A percentile compares a stretch with the other conserved stretches of the same genome.
These are phyloP conservation scores for Mimumesa dahlbomi DNA, from an alignment of 2,888 invertebrate genomes.

Conservation along the genomic window DNA sequence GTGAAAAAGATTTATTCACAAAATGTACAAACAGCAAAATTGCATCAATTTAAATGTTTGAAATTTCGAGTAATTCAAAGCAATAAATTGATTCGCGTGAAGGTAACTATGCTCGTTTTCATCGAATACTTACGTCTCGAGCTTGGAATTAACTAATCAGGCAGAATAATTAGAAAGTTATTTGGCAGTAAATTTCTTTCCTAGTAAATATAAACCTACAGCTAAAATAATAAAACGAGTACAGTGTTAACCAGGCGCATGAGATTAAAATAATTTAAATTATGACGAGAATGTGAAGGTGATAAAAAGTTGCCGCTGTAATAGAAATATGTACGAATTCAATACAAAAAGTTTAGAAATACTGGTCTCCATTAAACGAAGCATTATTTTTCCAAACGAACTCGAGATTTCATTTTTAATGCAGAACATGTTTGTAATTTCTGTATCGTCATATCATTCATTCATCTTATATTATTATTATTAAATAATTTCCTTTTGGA, in stretches of 20 bases:
- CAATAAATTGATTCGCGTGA: background rate
- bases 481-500: background rate
- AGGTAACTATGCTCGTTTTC: background rate
- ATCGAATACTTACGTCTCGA: no score
- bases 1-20: constrained; percentile 65
- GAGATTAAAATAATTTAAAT: no score
- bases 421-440: background rate
- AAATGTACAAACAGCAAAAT: constrained; percentile 55
- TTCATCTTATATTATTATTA: background rate
- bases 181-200: constrained; percentile 7
- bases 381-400: background rate
- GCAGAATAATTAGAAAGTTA: background rate
- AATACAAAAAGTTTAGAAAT: no score
- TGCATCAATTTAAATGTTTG: constrained; percentile 12
- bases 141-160: no score
- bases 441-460: background rate
- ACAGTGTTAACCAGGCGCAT: no score
- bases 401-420: background rate
- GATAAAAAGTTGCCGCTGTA: no score
- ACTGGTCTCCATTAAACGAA: no score
- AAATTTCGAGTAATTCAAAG: background rate
- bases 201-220: background rate
- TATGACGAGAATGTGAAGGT: no score
- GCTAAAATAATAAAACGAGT: constrained; percentile 5
- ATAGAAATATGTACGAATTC: no score